phyloP scores from a whole-genome alignment of 2,888 invertebrate species.

The Plebejus melissa region DNA sequence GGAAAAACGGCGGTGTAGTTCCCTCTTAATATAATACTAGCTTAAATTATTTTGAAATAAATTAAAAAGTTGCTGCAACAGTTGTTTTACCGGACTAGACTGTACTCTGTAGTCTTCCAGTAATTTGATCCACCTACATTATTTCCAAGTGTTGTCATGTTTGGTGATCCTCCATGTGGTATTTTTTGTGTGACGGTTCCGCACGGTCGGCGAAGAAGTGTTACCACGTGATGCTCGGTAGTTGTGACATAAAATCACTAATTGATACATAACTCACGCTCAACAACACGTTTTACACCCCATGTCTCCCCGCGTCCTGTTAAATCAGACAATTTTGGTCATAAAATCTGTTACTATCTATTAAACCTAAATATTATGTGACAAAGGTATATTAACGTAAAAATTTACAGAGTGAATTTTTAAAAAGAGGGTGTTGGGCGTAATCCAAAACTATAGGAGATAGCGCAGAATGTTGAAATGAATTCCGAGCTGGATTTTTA shows the following conservation, averaged over 20 bases:
- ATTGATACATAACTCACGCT: slow-evolving; percentile 38
- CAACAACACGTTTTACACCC: slow-evolving; percentile 33
- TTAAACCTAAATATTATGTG: not conserved
- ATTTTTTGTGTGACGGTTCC: slow-evolving; percentile 42
- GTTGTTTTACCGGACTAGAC: too few relatives aligned
- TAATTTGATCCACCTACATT: not conserved
- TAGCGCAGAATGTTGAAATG: not conserved
- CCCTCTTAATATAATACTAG: too few relatives aligned
- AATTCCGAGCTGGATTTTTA: not conserved
- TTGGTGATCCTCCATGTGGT: slow-evolving; percentile 29
- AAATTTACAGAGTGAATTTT: not conserved
- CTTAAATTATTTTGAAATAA: too few relatives aligned
- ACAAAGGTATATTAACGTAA: not conserved
- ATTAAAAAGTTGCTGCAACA: too few relatives aligned
- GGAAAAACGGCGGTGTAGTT: too few relatives aligned
- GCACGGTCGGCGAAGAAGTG: slow-evolving; percentile 43
- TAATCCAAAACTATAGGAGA: not conserved
- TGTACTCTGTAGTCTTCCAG: not conserved
- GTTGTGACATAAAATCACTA: slow-evolving; percentile 42
- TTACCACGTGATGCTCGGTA: slow-evolving; percentile 48
- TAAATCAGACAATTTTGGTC: not conserved
- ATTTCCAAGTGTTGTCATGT: slow-evolving; percentile 20
- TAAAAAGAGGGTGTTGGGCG: not conserved
- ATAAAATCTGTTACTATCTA: not conserved
- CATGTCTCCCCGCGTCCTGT: slow-evolving; percentile 20